Percentiles rank a stretch among this genome's conserved stretches.
These are phyloP conservation scores for Papilio elwesi DNA, from an alignment of 2,888 invertebrate species.

Conservation along the genomic window DNA sequence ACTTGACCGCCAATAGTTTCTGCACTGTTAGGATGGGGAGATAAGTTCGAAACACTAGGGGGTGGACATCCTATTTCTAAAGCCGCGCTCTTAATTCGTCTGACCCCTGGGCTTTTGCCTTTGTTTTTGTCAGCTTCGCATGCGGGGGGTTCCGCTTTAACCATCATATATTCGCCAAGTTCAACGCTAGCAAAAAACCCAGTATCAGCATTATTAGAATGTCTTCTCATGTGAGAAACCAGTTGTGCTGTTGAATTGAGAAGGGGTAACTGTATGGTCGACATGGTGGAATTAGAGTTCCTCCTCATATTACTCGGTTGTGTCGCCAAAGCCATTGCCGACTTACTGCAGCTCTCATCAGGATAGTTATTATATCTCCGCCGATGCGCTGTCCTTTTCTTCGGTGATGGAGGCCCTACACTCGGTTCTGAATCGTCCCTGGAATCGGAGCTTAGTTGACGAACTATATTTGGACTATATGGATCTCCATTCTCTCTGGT, in stretches of 20 bases:
- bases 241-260: constrained; percentile 78
- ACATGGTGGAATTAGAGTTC: constrained; percentile 86
- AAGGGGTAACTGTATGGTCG: constrained; percentile 84
- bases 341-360: constrained; percentile 79
- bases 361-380: constrained; percentile 75
- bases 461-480: constrained; percentile 80
- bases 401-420: constrained; percentile 78
- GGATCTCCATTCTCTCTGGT: constrained; percentile 73
- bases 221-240: constrained; percentile 82
- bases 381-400: constrained; percentile 70
- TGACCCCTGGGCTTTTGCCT: constrained; percentile 85
- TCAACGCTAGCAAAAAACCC: constrained; percentile 84
- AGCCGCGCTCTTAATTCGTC: constrained; percentile 88
- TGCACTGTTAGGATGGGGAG: constrained; percentile 92
- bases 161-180: constrained; percentile 82
- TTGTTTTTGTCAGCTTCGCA: constrained; percentile 74
- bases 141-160: constrained; percentile 77
- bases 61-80: constrained; percentile 89
- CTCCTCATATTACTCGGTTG: constrained; percentile 82
- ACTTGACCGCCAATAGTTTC: constrained; percentile 89
- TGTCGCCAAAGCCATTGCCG: constrained; percentile 76
- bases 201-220: constrained; percentile 86
- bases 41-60: constrained; percentile 87
- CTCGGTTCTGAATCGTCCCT: constrained; percentile 80
- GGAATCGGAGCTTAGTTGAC: constrained; percentile 82